Evolutionary conservation across 2,113 vertebrate species (phyloP), one percentile per base, ranked within the genome.

Genomic region (Shinisaurus crocodilurus): DNA sequence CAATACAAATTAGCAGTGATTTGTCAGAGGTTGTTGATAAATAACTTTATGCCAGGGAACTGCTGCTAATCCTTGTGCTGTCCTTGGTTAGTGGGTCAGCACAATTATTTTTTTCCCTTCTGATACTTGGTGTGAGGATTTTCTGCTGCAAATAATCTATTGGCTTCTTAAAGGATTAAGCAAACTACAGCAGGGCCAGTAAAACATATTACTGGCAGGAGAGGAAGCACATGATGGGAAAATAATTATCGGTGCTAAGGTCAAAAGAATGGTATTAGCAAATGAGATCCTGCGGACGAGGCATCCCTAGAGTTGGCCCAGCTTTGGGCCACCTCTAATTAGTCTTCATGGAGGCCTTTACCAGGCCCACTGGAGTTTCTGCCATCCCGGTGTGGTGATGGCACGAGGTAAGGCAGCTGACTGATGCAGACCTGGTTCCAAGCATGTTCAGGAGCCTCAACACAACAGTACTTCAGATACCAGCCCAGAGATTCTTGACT

Each of bases 81-180:
- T 72, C 65, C n/a, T 54, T n/a, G 65, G 43, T 80, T 43, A 37
- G 54, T 63, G 37, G 88, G 80, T 57, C 88, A 83, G 37, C 50
- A 60, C 79, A 82, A 74, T 89, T 34, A 74, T 43, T 75, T 83
- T 43, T 75, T 89, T 7, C 15, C 70, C 69, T 84, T 16, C 54
- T 63, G 81, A 75, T 25, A 60, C 32, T 74, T 18, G 5, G 13
- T 45, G 88, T 83, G 69, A 75, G 50, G 37, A 34, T 57, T 89
- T 83, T 83, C 29, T 60, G 43, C 70, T 45, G 80, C 82, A 83
- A 27, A 63, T n/a, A 60, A 89, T 75, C 88, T 72, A 27, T 45
- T 45, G 88, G 70, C 54, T 84, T 48, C 54, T 84, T 45, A 63
- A 45, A 40, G 88, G 80, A 75, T 84, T 84, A 89, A 89, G 88